phyloP scores from a whole-genome alignment of 2,888 invertebrate species.

The Argyra leucocephala region DNA sequence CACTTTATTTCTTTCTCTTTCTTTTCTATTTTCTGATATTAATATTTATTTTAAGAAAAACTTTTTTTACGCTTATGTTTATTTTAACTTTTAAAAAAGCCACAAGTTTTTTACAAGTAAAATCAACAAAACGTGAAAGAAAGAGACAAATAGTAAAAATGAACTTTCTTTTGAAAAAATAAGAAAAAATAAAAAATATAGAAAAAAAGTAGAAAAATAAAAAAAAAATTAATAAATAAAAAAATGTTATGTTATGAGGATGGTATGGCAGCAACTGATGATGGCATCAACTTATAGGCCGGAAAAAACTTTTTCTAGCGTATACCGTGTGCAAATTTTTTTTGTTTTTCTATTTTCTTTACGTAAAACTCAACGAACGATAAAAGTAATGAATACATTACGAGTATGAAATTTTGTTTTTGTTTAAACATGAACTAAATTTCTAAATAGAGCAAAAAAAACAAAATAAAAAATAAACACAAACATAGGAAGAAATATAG shows the following conservation, averaged over 20 bases:
- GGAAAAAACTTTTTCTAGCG: neutral
- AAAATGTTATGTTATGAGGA: too few species aligned
- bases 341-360: neutral
- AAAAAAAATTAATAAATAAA: too few species aligned
- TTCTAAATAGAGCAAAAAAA: neutral
- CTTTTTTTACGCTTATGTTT: neutral
- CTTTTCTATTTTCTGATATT: neutral
- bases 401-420: neutral
- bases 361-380: neutral
- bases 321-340: neutral
- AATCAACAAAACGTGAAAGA: neutral
- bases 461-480: neutral
- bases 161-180: neutral
- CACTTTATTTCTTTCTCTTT: too few species aligned
- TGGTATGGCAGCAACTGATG: neutral
- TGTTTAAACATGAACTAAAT: neutral
- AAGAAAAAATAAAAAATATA: neutral
- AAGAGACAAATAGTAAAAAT: neutral
- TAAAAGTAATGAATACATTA: conserved; percentile 6
- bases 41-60: neutral
- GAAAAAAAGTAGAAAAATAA: neutral
- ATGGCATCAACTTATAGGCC: neutral
- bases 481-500: neutral
- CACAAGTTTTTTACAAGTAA: neutral
- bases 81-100: neutral